Percentiles rank a stretch among this genome's conserved stretches.
Conservation (phyloP, 92 coral and sea anemone genomes). For the Muricea muricata region DNA sequence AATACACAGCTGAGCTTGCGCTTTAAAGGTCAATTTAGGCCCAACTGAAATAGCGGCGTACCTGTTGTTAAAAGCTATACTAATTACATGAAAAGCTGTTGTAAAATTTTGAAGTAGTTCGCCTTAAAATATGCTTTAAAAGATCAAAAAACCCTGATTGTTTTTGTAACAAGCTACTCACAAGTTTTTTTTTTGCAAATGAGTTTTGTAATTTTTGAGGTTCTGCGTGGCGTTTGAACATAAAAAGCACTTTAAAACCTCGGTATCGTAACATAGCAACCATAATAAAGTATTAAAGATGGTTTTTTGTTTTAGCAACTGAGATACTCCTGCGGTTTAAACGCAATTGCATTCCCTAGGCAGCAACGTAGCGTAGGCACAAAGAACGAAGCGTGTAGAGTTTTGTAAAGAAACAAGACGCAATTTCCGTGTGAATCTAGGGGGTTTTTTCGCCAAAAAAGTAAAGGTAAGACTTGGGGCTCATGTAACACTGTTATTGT, state of each 20-base stretch:
- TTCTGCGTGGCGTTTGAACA: not conserved
- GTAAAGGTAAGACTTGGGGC: not conserved
- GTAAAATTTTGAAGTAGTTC: not conserved
- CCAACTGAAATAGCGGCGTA: not conserved
- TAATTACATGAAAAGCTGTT: not conserved
- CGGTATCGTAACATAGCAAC: not conserved
- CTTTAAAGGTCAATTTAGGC: not conserved
- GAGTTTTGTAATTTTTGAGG: too few species aligned
- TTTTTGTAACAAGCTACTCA: not conserved
- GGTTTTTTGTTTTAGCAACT: constrained; percentile 4
- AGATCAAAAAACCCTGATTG: too few species aligned
- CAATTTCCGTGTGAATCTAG: not conserved
- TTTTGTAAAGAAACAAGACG: not conserved
- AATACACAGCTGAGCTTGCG: not conserved
- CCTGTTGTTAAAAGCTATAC: too few species aligned
- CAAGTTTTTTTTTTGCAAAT: too few species aligned
- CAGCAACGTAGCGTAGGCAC: not conserved
- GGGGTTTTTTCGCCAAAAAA: not conserved
- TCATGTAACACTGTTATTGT: too few species aligned
- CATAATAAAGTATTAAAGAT: not conserved
- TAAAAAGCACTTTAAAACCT: not conserved
- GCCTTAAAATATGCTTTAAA: too few species aligned
- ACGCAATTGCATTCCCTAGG: not conserved
- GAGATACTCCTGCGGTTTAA: not conserved
- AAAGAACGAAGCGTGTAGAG: not conserved